These are phyloP conservation scores for Polyodon spathula DNA, from an alignment of 2,113 vertebrate species.

Conservation along the genomic window DNA sequence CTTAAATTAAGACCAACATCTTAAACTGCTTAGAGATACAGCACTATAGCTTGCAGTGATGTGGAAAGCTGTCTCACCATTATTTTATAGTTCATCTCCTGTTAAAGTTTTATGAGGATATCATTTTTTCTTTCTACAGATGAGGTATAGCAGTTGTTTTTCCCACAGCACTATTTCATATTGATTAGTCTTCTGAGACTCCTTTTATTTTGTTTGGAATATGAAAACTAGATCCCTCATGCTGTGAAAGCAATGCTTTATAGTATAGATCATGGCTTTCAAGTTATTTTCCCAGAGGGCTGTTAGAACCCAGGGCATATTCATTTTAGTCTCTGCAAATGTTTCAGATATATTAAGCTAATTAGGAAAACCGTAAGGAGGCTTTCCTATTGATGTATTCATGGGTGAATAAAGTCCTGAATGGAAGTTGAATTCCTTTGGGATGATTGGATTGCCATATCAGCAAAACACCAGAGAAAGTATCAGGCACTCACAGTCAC, in stretches of 20 bases:
- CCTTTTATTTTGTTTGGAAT: no score
- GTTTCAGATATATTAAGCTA: constrained; percentile 5
- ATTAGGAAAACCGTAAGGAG: constrained; percentile 10
- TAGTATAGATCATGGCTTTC: neutral
- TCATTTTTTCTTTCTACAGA: neutral
- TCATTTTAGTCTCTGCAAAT: constrained; percentile 9
- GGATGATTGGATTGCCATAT: neutral
- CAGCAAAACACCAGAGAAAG: neutral
- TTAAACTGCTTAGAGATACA: no score
- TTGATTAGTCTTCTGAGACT: neutral
- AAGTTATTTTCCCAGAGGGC: neutral
- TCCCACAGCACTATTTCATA: neutral
- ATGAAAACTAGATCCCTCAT: neutral
- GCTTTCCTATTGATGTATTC: neutral
- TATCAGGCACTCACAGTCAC: neutral
- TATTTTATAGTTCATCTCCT: neutral
- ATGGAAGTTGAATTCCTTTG: neutral
- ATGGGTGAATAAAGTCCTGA: neutral
- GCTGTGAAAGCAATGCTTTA: neutral
- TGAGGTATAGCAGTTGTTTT: neutral
- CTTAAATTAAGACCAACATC: no score
- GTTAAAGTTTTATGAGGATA: neutral
- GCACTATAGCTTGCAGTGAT: no score
- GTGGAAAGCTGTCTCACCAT: neutral
- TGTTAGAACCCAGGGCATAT: neutral